Percentiles rank a stretch among this genome's conserved stretches.
Conservation (phyloP, 2,888 invertebrate genomes). For the Ramazzottius varieornatus region DNA sequence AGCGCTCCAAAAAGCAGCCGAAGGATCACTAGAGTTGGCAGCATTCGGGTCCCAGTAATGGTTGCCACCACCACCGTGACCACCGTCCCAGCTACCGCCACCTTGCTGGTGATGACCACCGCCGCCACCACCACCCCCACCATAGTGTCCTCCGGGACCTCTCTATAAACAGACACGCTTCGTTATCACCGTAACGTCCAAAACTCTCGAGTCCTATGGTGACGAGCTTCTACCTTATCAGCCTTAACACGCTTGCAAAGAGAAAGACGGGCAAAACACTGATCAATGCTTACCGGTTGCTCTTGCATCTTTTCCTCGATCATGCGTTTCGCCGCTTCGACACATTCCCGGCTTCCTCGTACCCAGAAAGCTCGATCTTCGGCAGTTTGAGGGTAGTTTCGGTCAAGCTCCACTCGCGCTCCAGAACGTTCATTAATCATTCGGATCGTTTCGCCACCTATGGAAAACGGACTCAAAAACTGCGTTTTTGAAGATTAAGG, state of each 20-base stretch:
- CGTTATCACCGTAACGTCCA: conserved; percentile 17
- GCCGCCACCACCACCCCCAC: too few species aligned
- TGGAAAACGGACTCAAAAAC: conserved; percentile 1
- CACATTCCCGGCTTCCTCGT: conserved; percentile 19
- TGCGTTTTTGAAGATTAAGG: background rate
- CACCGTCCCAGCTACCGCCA: conserved; percentile 10
- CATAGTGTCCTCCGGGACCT: conserved; percentile 10
- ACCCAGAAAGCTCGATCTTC: conserved; percentile 17
- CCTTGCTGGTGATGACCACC: conserved; percentile 13
- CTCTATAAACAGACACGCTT: conserved; percentile 12
- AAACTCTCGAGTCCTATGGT: too few species aligned
- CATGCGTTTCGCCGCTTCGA: conserved; percentile 20
- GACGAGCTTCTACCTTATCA: too few species aligned
- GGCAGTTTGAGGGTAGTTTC: conserved; percentile 18
- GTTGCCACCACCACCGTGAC: conserved; percentile 2
- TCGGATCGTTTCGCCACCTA: conserved; percentile 23
- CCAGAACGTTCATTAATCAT: conserved; percentile 21
- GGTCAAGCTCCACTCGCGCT: conserved; percentile 21
- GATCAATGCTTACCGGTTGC: conserved; percentile 8
- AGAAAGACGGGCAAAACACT: too few species aligned
- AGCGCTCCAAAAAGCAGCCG: conserved; percentile 9
- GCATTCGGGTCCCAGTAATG: background rate
- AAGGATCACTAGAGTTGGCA: background rate
- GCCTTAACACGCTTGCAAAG: too few species aligned
- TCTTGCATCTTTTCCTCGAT: conserved; percentile 20